Evolutionary conservation across 2,113 vertebrate species (phyloP), one percentile per base, ranked within the genome.

Genomic region (Labeo rohita): DNA sequence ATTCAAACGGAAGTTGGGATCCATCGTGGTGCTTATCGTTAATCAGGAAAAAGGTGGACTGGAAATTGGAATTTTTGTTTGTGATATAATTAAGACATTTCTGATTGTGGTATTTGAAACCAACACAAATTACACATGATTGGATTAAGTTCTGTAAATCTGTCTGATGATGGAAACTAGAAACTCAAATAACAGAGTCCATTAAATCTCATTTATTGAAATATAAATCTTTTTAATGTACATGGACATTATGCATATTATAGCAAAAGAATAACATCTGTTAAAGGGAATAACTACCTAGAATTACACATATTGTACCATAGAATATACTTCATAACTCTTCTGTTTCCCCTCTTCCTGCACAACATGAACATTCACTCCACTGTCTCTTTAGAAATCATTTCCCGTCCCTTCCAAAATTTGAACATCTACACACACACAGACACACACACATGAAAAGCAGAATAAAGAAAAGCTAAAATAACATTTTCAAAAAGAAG

Each of bases 141-240:
- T 39, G 39, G 2, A 39, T 39, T 39, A 39, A 39, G 39, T 39
- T 39, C 39, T 39, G 39, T 39, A 39, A 39, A 39, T 39, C 39
- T 39, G 39, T 28, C 28, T 28, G 28, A 2, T 28, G 28, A 28
- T 28, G 28, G 28, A 28, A 28, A 28, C 28, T 28, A n/a, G n/a
- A n/a, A n/a, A n/a, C n/a, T n/a, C n/a, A 28, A 28, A 28, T 28
- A 28, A 39, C 80, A 13, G 4, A 39, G 79, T 76, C 92, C 90
- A 89, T 94, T 89, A 94, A 94, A 95, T 91, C 66, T 87, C 94
- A 94, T 96, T 96, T 95, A 95, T 95, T 96, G 94, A 93, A 95
- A 95, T 96, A 95, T 94, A 95, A 94, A 95, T 94, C 94, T 93
- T 95, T 94, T 95, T 92, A 95, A 95, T 95, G 92, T 93, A 95